Percentiles rank a stretch among this genome's conserved stretches.
Evolutionary conservation across 2,797 vertebrate species (phyloP).

Genomic region (Dromococcyx pavoninus): DNA sequence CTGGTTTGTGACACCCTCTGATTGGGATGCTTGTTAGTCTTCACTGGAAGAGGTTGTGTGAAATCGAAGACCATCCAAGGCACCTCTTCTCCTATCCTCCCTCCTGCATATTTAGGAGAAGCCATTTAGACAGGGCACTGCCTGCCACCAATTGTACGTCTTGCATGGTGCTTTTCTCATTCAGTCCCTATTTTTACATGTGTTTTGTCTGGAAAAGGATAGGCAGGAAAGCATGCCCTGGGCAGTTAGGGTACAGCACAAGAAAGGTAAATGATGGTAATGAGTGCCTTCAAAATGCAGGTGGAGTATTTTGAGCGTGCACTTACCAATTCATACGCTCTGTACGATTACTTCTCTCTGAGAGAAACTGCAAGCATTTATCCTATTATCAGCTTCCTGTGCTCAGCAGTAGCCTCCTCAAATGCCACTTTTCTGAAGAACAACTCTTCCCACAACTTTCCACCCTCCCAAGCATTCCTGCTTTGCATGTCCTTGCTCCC

Average conservation of each 20-base stretch:
- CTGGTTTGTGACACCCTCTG: neutral
- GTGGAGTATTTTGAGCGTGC: neutral
- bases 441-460: neutral
- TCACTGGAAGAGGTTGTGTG: neutral
- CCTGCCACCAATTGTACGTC: neutral
- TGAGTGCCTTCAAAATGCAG: neutral
- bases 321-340: neutral
- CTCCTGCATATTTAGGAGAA: neutral
- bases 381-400: neutral
- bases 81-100: fast-evolving
- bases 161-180: neutral
- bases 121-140: neutral
- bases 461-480: neutral
- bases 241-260: neutral
- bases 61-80: neutral
- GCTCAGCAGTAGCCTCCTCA: neutral
- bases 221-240: neutral
- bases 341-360: neutral
- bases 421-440: constrained; percentile 5
- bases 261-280: neutral
- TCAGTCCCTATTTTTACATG: neutral
- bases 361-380: neutral
- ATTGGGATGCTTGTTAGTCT: fast-evolving
- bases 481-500: neutral
- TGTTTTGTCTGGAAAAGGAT: neutral